phyloP scores from a whole-genome alignment of 2,797 vertebrate genomes.

The Coregonus suidteri region DNA sequence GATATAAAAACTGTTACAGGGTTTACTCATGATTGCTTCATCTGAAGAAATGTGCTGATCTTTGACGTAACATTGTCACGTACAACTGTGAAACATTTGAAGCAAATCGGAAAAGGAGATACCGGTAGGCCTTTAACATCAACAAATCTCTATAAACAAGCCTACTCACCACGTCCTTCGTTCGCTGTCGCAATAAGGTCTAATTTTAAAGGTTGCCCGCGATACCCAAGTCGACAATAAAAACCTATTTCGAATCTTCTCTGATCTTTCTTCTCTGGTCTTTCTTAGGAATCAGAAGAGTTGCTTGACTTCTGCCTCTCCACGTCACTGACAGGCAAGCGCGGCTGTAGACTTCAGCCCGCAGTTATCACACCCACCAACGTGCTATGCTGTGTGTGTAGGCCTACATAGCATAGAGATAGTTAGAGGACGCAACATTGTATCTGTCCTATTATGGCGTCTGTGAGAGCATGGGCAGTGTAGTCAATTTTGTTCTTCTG shows the following conservation, averaged over 20 bases:
- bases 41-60: background rate
- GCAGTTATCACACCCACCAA: constrained; percentile 37
- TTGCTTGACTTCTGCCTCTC: constrained; percentile 13
- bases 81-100: background rate
- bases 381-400: background rate
- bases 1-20: background rate
- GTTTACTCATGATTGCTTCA: background rate
- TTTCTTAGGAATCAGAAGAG: background rate
- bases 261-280: background rate
- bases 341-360: constrained; percentile 21
- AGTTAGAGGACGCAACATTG: background rate
- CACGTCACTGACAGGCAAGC: constrained; percentile 39
- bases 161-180: background rate
- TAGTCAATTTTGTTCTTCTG: too few relatives aligned
- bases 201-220: background rate
- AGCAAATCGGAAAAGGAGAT: background rate
- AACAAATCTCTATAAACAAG: background rate
- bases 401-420: background rate
- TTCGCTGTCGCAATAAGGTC: background rate
- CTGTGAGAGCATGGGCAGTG: too few relatives aligned
- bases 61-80: background rate
- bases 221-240: background rate
- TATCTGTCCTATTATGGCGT: background rate
- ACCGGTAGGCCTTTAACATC: background rate
- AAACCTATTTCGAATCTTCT: background rate